A percentile compares a stretch with the other conserved stretches of the same genome.
Conservation (phyloP, 2,888 invertebrate genomes). For the Caenorhabditis becei region DNA sequence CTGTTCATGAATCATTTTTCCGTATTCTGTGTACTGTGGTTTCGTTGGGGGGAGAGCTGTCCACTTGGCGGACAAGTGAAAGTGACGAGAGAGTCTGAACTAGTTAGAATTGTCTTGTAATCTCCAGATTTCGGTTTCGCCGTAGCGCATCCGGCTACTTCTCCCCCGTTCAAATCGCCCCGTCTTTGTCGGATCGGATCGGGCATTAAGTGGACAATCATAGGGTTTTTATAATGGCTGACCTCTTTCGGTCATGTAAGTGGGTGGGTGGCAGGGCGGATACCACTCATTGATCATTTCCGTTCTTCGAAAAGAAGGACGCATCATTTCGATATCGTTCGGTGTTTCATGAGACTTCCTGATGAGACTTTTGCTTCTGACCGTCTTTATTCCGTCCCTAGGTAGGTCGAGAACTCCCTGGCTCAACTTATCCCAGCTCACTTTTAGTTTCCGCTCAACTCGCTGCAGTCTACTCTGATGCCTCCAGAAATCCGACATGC, state of each 20-base stretch:
- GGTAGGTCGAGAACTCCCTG: background rate
- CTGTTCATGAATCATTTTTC: background rate
- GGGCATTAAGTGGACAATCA: constrained; percentile 52
- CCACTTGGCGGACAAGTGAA: background rate
- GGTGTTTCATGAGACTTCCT: constrained; percentile 30
- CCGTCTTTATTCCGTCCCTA: constrained; percentile 5
- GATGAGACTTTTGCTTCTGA: constrained; percentile 29
- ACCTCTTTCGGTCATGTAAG: constrained; percentile 57
- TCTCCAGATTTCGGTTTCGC: constrained; percentile 3
- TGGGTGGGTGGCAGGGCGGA: constrained; percentile 34
- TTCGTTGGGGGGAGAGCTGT: background rate
- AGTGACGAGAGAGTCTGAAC: background rate
- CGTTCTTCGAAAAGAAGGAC: constrained; percentile 40
- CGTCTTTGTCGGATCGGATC: constrained; percentile 31
- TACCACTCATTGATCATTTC: constrained; percentile 34
- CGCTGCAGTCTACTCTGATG: constrained; percentile 81
- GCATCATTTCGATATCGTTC: constrained; percentile 12
- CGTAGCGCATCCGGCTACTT: constrained; percentile 28
- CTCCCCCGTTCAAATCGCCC: constrained; percentile 23
- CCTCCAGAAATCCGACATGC: constrained; percentile 73
- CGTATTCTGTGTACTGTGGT: background rate
- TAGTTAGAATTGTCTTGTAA: constrained; percentile 4
- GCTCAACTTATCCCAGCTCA: background rate
- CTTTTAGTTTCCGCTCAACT: constrained; percentile 67
- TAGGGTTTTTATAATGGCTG: constrained; percentile 51